Evolutionary conservation across 2,797 vertebrate genomes (phyloP).

Genomic region (Aulostomus chinensis): DNA sequence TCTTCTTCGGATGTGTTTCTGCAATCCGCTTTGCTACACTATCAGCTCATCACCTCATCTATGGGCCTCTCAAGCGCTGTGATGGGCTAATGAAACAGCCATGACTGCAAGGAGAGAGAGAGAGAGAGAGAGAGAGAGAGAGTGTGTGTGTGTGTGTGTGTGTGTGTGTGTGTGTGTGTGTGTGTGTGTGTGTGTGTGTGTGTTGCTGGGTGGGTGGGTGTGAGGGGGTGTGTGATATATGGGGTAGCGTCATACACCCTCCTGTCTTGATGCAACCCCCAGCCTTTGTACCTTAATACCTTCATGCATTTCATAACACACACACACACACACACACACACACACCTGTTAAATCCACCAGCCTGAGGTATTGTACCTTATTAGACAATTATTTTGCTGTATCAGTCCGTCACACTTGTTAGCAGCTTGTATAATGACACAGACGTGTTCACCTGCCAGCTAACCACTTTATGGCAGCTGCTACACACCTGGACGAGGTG

Average conservation of each 20-base stretch:
- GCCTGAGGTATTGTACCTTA: conserved; percentile 38
- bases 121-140: neutral
- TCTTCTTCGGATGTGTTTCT: too few species aligned
- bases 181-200: conserved; percentile 6
- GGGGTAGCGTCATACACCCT: conserved; percentile 50
- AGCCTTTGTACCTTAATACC: conserved; percentile 34
- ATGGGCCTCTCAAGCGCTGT: conserved; percentile 21
- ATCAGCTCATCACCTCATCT: neutral
- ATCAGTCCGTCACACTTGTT: conserved; percentile 45
- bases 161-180: neutral
- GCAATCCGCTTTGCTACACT: too few species aligned
- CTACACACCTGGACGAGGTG: conserved; percentile 35
- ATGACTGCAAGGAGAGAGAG: conserved; percentile 53
- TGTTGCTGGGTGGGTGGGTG: conserved; percentile 15
- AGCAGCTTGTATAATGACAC: conserved; percentile 31
- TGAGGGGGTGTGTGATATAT: conserved; percentile 32
- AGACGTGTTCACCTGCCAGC: conserved; percentile 39
- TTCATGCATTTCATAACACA: conserved; percentile 19
- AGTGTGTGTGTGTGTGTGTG: neutral
- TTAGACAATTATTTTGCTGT: conserved; percentile 51
- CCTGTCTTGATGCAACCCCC: conserved; percentile 41
- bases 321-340: conserved; percentile 13
- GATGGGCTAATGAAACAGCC: conserved; percentile 58
- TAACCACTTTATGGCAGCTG: conserved; percentile 45
- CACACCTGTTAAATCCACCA: conserved; percentile 64